Percentiles rank a stretch among this genome's conserved stretches.
phyloP scores from a whole-genome alignment of 1,140 invertebrate genomes.

The Drosophila sucinea region DNA sequence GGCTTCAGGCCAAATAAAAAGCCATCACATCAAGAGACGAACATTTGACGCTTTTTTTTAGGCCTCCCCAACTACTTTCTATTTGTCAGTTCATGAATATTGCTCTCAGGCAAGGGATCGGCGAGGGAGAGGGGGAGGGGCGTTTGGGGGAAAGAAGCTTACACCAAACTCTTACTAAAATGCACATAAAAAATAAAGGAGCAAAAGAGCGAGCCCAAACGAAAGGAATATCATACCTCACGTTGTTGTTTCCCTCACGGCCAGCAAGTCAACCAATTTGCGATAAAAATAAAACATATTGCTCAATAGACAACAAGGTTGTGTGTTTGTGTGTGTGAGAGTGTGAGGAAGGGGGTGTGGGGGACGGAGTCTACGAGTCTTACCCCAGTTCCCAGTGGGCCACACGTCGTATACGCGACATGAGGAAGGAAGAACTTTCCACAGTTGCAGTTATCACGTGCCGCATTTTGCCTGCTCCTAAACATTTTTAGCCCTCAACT shows the following conservation, averaged over 20 bases:
- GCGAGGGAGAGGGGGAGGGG: background rate
- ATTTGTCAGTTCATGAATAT: conserved; percentile 20
- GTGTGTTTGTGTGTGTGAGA: conserved; percentile 21
- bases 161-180: conserved; percentile 4
- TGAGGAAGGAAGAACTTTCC: conserved; percentile 45
- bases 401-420: conserved; percentile 70
- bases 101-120: background rate
- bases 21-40: conserved; percentile 48
- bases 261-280: conserved; percentile 74
- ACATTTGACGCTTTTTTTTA: conserved; percentile 57
- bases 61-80: conserved; percentile 51
- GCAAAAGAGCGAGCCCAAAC: conserved; percentile 4
- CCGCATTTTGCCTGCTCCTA: conserved; percentile 58
- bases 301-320: conserved; percentile 67
- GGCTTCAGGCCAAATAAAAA: conserved; percentile 55
- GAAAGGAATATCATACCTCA: conserved; percentile 2
- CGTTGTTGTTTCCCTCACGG: conserved; percentile 22
- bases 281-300: conserved; percentile 80
- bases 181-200: conserved; percentile 23
- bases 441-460: conserved; percentile 72
- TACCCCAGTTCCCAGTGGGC: conserved; percentile 24
- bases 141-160: background rate
- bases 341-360: background rate
- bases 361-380: conserved; percentile 2
- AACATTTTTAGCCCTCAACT: conserved; percentile 53